Conservation (phyloP, 1,140 invertebrate species). For the Drosophila ambigua region DNA sequence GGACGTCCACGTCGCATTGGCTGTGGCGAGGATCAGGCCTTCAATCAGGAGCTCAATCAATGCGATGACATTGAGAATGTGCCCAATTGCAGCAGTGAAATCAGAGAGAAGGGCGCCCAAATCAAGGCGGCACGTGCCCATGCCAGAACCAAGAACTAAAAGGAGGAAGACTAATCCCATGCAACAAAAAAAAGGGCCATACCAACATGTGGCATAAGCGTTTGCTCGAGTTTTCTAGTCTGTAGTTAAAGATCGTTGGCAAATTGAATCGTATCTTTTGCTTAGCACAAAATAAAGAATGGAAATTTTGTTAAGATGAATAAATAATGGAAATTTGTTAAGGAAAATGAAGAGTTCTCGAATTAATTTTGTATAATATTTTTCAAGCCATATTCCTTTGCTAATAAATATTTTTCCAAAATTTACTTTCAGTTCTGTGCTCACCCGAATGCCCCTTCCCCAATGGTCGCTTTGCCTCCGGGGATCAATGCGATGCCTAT, state of each 20-base stretch:
- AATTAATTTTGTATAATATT: background rate
- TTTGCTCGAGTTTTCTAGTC: conserved; percentile 79
- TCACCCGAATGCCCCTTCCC: conserved; percentile 86
- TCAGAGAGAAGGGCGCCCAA: conserved; percentile 65
- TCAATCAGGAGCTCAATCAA: conserved; percentile 89
- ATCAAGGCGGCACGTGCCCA: conserved; percentile 72
- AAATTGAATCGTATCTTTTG: conserved; percentile 58
- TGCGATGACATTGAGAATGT: conserved; percentile 93
- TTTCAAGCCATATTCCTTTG: rapidly evolving
- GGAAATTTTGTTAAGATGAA: background rate
- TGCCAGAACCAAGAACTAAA: conserved; percentile 48
- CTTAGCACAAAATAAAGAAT: conserved; percentile 48
- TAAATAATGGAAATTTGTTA: conserved; percentile 37
- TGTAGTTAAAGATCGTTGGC: conserved; percentile 67
- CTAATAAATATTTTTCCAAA: background rate
- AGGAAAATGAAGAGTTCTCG: background rate
- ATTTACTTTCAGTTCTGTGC: conserved; percentile 40
- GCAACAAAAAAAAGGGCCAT: background rate
- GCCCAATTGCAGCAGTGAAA: conserved; percentile 86
- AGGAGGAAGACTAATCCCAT: background rate
- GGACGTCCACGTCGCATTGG: conserved; percentile 88
- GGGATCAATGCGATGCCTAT: conserved; percentile 90
- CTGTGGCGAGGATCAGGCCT: conserved; percentile 91
- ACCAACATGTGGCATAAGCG: conserved; percentile 26
- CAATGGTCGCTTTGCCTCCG: conserved; percentile 88